Evolutionary conservation across 2,888 invertebrate genomes (phyloP).

Genomic region (Saturnia japonica): DNA sequence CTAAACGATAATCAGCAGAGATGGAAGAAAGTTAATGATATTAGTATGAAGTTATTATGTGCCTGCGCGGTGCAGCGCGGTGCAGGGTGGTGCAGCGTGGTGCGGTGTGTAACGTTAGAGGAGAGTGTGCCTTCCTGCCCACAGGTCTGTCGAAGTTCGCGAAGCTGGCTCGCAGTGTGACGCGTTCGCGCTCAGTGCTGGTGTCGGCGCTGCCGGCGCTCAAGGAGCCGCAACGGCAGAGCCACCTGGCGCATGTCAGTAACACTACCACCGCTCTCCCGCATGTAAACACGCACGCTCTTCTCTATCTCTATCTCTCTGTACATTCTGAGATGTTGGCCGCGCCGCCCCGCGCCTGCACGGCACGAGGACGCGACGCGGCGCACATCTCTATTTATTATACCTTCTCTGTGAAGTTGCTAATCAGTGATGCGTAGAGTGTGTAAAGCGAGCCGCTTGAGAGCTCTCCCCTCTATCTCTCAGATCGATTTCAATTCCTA

Average conservation of each 20-base stretch:
- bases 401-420: neutral
- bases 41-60: too few relatives aligned
- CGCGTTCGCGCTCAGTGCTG: constrained; percentile 95
- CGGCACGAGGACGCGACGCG: constrained; percentile 11
- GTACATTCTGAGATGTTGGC: neutral
- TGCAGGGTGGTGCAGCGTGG: neutral
- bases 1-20: too few relatives aligned
- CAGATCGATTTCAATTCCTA: neutral
- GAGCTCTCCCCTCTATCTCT: neutral
- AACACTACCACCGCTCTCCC: constrained; percentile 36
- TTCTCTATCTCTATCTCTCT: constrained; percentile 12
- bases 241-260: constrained; percentile 98
- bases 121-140: constrained; percentile 14
- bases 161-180: constrained; percentile 97
- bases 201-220: constrained; percentile 95
- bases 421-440: neutral
- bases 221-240: constrained; percentile 95
- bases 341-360: too few relatives aligned
- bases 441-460: neutral
- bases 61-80: neutral
- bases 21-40: too few relatives aligned
- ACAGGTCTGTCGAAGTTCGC: constrained; percentile 98
- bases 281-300: constrained; percentile 44
- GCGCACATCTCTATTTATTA: neutral
- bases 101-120: constrained; percentile 14